These are phyloP conservation scores for Ictalurus punctatus DNA, from an alignment of 2,113 vertebrate genomes.

Conservation along the genomic window DNA sequence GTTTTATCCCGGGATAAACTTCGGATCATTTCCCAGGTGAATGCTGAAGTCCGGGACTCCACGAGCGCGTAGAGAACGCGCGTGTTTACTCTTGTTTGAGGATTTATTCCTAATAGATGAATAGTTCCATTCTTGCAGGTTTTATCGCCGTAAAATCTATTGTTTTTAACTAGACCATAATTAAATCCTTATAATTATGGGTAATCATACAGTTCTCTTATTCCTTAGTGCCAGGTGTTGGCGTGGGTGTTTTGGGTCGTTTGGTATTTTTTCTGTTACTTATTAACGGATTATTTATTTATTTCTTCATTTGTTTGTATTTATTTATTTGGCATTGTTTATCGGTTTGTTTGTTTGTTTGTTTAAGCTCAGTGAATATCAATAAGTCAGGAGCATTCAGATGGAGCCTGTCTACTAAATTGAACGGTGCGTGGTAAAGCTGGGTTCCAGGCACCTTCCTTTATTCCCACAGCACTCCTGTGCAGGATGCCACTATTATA, in stretches of 20 bases:
- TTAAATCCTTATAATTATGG: neutral
- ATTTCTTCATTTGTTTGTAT: neutral
- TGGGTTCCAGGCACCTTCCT: neutral
- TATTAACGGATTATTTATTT: neutral
- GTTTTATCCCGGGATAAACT: conserved; percentile 32
- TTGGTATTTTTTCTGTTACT: neutral
- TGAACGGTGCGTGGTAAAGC: neutral
- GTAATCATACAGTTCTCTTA: neutral
- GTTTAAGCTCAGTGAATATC: neutral
- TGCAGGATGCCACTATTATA: neutral
- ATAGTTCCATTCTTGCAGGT: neutral
- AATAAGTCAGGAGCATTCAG: neutral
- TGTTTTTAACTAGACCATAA: neutral
- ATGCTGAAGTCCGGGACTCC: conserved; percentile 6
- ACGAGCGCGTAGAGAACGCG: neutral
- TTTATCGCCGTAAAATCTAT: neutral
- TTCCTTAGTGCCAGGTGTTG: neutral
- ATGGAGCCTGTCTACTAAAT: neutral
- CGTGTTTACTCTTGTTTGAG: neutral
- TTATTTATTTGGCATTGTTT: neutral
- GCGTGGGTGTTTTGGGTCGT: neutral
- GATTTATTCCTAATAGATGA: neutral
- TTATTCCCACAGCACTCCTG: neutral
- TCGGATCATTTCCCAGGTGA: conserved; percentile 39
- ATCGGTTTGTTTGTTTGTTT: no score